phyloP scores from a whole-genome alignment of 2,797 vertebrate genomes.

The Acropternis orthonyx region DNA sequence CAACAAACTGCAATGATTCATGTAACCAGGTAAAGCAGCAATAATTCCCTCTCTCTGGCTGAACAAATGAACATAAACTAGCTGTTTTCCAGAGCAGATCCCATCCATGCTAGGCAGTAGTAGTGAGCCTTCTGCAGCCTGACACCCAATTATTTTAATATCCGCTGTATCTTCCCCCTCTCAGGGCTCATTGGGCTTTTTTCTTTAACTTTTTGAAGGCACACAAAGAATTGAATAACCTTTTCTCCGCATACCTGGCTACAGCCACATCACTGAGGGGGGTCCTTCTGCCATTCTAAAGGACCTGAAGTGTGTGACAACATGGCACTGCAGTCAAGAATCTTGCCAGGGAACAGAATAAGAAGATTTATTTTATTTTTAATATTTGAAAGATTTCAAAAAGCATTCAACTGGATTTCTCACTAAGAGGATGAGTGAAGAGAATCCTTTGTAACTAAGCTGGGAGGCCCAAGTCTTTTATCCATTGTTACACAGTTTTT shows the following conservation, averaged over 20 bases:
- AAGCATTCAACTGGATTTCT: conserved; percentile 71
- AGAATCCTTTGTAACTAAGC: conserved; percentile 47
- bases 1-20: background rate
- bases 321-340: conserved; percentile 46
- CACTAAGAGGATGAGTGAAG: conserved; percentile 61
- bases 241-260: background rate
- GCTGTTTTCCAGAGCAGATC: background rate
- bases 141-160: conserved; percentile 29
- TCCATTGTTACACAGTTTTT: conserved; percentile 55
- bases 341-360: background rate
- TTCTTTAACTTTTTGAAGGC: background rate
- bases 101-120: background rate
- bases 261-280: conserved; percentile 14
- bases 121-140: background rate
- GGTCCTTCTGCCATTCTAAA: conserved; percentile 14
- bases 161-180: background rate
- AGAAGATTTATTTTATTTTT: conserved; percentile 61
- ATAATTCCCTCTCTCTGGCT: background rate
- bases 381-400: conserved; percentile 60
- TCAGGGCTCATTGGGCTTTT: background rate
- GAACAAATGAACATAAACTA: background rate
- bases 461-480: conserved; percentile 62
- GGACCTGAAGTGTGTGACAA: conserved; percentile 29
- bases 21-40: background rate
- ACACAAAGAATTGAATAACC: conserved; percentile 20